Percentiles rank a stretch among this genome's conserved stretches.
Conservation (phyloP, 1,140 invertebrate genomes). For the Oncopeltus fasciatus region DNA sequence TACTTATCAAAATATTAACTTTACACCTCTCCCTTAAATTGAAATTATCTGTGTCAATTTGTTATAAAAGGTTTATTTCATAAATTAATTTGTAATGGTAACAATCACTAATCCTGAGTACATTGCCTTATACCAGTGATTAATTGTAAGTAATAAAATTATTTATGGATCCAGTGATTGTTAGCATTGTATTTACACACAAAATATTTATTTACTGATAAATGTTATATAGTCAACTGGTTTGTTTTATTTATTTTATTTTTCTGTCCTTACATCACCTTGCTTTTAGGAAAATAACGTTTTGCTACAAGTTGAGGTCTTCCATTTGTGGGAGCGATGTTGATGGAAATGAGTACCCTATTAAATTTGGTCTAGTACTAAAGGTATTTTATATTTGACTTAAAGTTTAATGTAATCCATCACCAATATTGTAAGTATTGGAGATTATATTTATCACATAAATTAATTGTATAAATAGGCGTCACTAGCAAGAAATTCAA, state of each 20-base stretch:
- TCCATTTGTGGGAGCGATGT: too few species aligned
- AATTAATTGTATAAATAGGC: too few species aligned
- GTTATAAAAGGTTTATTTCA: neutral
- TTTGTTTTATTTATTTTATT: neutral
- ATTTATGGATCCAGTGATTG: neutral
- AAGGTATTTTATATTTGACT: too few species aligned
- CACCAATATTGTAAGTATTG: too few species aligned
- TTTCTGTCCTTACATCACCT: neutral
- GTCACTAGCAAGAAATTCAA: too few species aligned
- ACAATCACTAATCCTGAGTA: neutral
- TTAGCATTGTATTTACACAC: neutral
- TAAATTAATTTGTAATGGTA: neutral
- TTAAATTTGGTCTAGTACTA: too few species aligned
- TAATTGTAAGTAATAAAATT: neutral
- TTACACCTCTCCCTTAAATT: neutral
- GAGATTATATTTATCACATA: too few species aligned
- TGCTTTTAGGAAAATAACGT: slow-evolving; percentile 7
- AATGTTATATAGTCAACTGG: neutral
- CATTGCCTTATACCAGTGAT: neutral
- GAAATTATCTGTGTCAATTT: neutral
- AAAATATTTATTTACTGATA: slow-evolving; percentile 7
- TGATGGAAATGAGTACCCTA: too few species aligned
- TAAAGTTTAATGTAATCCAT: too few species aligned
- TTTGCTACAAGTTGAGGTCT: too few species aligned
- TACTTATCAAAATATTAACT: neutral